Evolutionary conservation across 2,888 invertebrate species (phyloP).

Genomic region (Erebia epiphron): DNA sequence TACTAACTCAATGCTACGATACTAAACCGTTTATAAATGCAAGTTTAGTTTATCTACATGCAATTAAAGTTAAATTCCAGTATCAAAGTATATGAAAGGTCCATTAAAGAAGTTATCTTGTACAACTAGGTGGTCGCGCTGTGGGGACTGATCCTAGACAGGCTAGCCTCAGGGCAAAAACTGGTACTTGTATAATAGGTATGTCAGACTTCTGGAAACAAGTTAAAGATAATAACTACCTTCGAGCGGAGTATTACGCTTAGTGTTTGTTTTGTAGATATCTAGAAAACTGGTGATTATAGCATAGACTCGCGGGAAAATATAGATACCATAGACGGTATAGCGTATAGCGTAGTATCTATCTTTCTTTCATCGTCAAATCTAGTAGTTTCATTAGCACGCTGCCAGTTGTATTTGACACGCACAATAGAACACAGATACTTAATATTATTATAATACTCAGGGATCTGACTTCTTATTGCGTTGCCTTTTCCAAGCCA

Average conservation of each 20-base stretch:
- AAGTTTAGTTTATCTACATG: neutral
- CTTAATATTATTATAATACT: too few species aligned
- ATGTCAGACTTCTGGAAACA: conserved; percentile 33
- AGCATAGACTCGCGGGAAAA: conserved; percentile 33
- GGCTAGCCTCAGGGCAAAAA: conserved; percentile 24
- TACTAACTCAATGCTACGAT: too few species aligned
- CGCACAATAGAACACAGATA: too few species aligned
- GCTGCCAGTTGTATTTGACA: too few species aligned
- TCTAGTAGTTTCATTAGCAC: too few species aligned
- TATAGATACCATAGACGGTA: neutral
- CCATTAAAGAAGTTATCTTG: conserved; percentile 15
- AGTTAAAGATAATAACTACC: conserved; percentile 49
- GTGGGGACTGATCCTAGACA: conserved; percentile 18
- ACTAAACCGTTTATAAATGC: too few species aligned
- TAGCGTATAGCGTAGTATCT: too few species aligned
- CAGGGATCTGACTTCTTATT: too few species aligned
- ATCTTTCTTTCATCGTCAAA: too few species aligned
- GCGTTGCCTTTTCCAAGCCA: too few species aligned
- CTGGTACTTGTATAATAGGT: conserved; percentile 26
- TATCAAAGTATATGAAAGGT: neutral
- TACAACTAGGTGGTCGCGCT: conserved; percentile 21
- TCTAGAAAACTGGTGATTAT: conserved; percentile 63
- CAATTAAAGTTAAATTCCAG: neutral
- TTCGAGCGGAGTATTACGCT: conserved; percentile 57
- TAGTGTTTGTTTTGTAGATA: conserved; percentile 65